Percentiles rank a stretch among this genome's conserved stretches.
phyloP scores from a whole-genome alignment of 2,888 invertebrate species.

The Ernsta delagoae region DNA sequence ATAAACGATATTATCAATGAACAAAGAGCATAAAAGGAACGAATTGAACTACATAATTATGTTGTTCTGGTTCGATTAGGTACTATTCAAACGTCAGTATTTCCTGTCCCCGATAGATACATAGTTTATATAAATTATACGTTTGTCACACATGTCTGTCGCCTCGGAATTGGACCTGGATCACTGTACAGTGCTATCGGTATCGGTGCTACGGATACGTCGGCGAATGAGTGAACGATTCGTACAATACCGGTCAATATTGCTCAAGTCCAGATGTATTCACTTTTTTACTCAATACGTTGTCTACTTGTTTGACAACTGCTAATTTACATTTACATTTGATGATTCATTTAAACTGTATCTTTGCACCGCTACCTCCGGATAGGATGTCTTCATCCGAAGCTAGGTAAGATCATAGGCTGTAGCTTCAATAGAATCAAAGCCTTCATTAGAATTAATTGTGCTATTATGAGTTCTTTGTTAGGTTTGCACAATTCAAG shows the following conservation, averaged over 20 bases:
- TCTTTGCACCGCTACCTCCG: background rate
- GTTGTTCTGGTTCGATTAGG: too few species aligned
- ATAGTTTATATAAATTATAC: background rate
- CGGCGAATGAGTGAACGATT: background rate
- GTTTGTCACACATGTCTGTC: slow-evolving; percentile 8
- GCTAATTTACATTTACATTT: too few species aligned
- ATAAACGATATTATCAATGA: too few species aligned
- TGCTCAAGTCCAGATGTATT: background rate
- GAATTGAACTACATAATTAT: too few species aligned
- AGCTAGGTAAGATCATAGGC: slow-evolving; percentile 4
- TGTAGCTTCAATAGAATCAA: background rate
- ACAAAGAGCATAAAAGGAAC: too few species aligned
- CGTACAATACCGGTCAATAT: slow-evolving; percentile 2
- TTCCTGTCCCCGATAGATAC: background rate
- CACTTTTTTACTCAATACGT: too few species aligned
- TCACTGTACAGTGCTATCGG: background rate
- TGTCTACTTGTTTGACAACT: too few species aligned
- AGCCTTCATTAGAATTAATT: background rate
- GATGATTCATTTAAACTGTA: too few species aligned
- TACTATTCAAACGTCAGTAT: too few species aligned
- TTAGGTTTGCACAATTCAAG: too few species aligned
- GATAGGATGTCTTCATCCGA: slow-evolving; percentile 3
- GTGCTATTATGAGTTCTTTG: too few species aligned
- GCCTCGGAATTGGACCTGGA: background rate
- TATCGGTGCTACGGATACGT: background rate